Evolutionary conservation across 2,113 vertebrate species (phyloP), one percentile per base, ranked within the genome.

Genomic region (Lepus timidus): DNA sequence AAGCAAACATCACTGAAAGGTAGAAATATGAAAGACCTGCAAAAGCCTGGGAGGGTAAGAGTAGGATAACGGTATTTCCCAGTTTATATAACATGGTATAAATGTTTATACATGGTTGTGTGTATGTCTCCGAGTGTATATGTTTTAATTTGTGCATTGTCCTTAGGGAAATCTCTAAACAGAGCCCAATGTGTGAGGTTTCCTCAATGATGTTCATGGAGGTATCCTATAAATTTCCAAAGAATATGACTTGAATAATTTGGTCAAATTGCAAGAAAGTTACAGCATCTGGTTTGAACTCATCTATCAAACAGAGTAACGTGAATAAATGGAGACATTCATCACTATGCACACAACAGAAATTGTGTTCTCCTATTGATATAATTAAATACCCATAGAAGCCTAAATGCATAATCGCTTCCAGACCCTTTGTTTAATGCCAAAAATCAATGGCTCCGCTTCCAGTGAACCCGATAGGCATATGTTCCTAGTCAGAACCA

Each of bases 331-430:
- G 97, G 98, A 98, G 98, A 98, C 98, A 98, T 98, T 98, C 97
- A 98, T 98, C 98, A 98, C 96, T 97, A 98, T 97, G 97, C 97
- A 98, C 96, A 98, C 98, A 98, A 98, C 97, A 98, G 96, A 98
- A 98, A 98, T 98, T 98, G 98, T 98, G 98, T 98, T 98, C 98
- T 98, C 71, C 97, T 98, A 98, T 98, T 98, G 98, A 98, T 98
- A 98, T 98, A 99, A 99, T 98, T 98, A 98, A 98, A 98, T 98
- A 98, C 98, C 98, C 98, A 97, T 98, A 98, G 98, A 98, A 91
- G 64, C 90, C 97, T 98, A 98, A 98, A 98, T 98, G 89, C 94
- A 97, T 99, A 98, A 99, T 98, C 97, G 97, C 95, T 99, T 99
- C 98, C 98, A 99, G 98, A 98, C 87, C 91, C 97, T 98, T 98